A percentile compares a stretch with the other conserved stretches of the same genome.
Conservation (phyloP, 2,888 invertebrate genomes). For the Ommatoiulus sabulosus region DNA sequence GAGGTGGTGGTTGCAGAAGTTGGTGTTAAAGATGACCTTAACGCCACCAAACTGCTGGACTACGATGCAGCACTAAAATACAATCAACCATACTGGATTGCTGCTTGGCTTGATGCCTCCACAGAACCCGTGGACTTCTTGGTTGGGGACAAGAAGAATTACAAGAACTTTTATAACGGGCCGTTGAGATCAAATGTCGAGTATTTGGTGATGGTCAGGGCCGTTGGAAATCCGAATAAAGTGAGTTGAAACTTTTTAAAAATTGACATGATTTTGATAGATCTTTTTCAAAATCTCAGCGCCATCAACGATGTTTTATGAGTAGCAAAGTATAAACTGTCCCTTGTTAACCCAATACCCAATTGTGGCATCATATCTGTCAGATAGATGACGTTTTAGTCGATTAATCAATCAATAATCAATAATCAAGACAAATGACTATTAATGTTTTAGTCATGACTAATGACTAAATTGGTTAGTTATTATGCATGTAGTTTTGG, state of each 20-base stretch:
- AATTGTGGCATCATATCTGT: too few species aligned
- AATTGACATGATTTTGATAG: too few species aligned
- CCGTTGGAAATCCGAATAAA: neutral
- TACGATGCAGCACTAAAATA: neutral
- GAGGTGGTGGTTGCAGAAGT: neutral
- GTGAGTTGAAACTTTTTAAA: neutral
- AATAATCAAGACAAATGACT: too few species aligned
- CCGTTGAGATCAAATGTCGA: neutral
- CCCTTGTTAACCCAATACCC: too few species aligned
- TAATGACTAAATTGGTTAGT: too few species aligned
- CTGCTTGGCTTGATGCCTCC: neutral
- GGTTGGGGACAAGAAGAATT: constrained; percentile 15
- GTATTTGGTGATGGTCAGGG: neutral
- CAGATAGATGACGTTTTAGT: too few species aligned
- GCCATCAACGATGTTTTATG: too few species aligned
- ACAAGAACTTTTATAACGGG: neutral
- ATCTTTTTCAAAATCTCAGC: too few species aligned
- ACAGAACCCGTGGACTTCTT: neutral
- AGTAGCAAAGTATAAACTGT: too few species aligned
- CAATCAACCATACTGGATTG: neutral
- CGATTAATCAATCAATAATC: too few species aligned
- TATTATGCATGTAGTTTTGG: too few species aligned
- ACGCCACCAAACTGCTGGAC: neutral
- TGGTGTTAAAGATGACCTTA: neutral
- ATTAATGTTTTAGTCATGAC: too few species aligned